These are phyloP conservation scores for Philotrypesis tridentata DNA, from an alignment of 1,140 invertebrate genomes.

Conservation along the genomic window DNA sequence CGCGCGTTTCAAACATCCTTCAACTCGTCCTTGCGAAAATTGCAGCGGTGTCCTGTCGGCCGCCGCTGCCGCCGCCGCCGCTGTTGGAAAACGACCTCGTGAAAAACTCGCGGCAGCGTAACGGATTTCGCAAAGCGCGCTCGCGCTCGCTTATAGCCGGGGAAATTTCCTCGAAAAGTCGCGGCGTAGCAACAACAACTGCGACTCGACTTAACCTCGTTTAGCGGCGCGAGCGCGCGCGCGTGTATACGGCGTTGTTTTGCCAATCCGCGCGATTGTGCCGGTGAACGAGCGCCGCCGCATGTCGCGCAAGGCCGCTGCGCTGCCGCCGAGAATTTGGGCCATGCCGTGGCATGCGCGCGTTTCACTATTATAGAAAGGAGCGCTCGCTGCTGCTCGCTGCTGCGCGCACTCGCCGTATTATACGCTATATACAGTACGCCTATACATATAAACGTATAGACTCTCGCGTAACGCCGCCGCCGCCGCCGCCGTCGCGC, in stretches of 20 bases:
- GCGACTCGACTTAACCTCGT: constrained; percentile 2
- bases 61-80: not conserved
- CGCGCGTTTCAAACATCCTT: constrained; percentile 16
- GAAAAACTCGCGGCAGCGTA: not conserved
- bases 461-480: no score
- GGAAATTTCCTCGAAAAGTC: constrained; percentile 25
- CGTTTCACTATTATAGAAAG: constrained; percentile 25
- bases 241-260: constrained; percentile 8
- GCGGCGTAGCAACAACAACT: not conserved
- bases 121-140: not conserved
- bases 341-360: not conserved
- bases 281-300: not conserved
- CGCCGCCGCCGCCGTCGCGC: no score
- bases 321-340: constrained; percentile 38
- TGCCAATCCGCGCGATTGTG: constrained; percentile 8
- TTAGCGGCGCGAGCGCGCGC: not conserved
- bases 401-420: not conserved
- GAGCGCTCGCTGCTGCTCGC: no score
- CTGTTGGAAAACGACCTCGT: not conserved
- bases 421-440: not conserved
- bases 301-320: constrained; percentile 36
- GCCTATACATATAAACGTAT: no score
- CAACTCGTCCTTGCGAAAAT: constrained; percentile 39
- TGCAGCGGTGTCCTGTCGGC: not conserved
- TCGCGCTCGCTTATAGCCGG: not conserved